phyloP scores from a whole-genome alignment of 2,113 vertebrate genomes.

The Onychostoma macrolepis region DNA sequence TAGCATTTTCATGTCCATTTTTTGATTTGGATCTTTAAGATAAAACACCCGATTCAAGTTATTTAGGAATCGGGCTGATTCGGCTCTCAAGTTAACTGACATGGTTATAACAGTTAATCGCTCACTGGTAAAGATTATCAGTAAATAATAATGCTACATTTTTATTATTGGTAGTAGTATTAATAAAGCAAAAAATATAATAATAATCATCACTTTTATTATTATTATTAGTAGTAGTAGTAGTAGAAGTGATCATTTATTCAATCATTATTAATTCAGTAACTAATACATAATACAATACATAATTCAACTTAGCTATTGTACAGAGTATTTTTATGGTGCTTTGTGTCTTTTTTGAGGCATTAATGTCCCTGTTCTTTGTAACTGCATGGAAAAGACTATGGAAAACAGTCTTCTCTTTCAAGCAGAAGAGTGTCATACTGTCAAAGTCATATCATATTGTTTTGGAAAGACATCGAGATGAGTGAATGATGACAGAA shows the following conservation, averaged over 20 bases:
- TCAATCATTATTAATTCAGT: neutral
- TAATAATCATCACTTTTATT: no score
- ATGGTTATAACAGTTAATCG: neutral
- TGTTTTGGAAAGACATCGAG: neutral
- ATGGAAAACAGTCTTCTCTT: neutral
- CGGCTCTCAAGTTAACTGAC: neutral
- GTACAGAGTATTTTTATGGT: neutral
- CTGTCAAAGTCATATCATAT: neutral
- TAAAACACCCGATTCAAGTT: neutral
- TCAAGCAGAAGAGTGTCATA: neutral
- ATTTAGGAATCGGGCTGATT: neutral
- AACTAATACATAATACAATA: neutral
- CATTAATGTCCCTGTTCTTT: neutral
- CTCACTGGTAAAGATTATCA: neutral
- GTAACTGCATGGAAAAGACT: neutral
- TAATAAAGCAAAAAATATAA: neutral
- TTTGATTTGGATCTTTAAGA: neutral
- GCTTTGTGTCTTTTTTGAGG: neutral
- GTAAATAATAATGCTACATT: neutral
- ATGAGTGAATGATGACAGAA: neutral
- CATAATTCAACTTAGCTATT: no score
- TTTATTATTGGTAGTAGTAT: neutral
- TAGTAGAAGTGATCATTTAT: no score
- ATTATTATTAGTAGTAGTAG: no score
- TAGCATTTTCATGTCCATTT: neutral